Conservation (phyloP, 2,113 vertebrate species). For the Apteryx mantelli region DNA sequence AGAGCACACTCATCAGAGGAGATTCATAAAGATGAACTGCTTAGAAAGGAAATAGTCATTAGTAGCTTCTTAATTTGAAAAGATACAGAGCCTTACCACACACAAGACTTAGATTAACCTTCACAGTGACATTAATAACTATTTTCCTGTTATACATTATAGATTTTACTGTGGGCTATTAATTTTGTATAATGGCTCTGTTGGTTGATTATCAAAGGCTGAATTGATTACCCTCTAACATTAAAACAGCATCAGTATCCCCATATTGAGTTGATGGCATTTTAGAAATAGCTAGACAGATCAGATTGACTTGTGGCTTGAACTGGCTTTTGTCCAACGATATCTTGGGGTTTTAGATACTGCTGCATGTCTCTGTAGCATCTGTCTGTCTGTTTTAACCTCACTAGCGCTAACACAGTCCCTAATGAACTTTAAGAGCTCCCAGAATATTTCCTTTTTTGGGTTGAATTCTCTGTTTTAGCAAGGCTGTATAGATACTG, state of each 20-base stretch:
- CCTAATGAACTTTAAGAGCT: background rate
- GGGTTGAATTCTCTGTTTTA: background rate
- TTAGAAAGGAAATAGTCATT: background rate
- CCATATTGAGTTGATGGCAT: background rate
- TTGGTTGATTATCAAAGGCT: background rate
- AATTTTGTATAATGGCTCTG: background rate
- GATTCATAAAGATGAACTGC: background rate
- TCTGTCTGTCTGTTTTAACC: background rate
- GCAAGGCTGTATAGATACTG: background rate
- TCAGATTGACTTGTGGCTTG: background rate
- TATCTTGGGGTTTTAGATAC: background rate
- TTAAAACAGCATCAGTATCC: accelerated
- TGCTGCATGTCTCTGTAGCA: background rate
- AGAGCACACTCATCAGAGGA: background rate
- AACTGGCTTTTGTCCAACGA: background rate
- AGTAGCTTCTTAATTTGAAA: background rate
- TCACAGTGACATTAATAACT: background rate
- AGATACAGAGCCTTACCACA: background rate
- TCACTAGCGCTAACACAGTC: background rate
- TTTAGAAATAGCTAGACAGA: background rate
- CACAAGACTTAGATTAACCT: background rate
- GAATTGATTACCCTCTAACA: background rate
- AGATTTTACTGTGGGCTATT: background rate
- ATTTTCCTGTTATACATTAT: background rate
- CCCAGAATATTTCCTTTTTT: background rate